Evolutionary conservation across 2,888 invertebrate species (phyloP), one percentile per base, ranked within the genome.

Genomic region (Dione vanillae): DNA sequence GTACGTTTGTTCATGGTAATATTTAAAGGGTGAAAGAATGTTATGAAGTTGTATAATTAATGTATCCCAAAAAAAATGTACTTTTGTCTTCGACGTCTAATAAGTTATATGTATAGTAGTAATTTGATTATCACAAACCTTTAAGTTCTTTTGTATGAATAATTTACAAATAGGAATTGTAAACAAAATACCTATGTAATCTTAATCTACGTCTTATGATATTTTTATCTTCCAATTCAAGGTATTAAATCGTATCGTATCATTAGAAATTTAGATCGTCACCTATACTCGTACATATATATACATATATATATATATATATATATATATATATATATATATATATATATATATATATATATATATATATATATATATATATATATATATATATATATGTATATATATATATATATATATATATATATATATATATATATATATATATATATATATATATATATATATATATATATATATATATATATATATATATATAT

Each of bases 161-260:
- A 49, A 8, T 49, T 16, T 49, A 19, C 10, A 19, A 35, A 8
- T n/a, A 8, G 20, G 14, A 0, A 40, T 43, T 20, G 19, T 43
- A 43, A 59, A 10, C 20, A 59, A 59, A 27, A 27, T 10, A 20
- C 43, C 20, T 27, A n/a, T n/a, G n/a, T n/a, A 27, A 59, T 59
- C 27, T 41, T 43, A 43, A 59, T 59, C 59, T 43, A 19, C 43
- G n/a, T 41, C 20, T 43, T 43, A 59, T 43, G 41, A 11, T 52
- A 27, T 41, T 41, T 11, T 56, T 59, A 59, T 59, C 41, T 59
- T 41, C 20, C 14, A 19, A 59, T 59, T 41, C 41, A 19, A 16
- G 56, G 16, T 40, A 41, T 59, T 43, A 20, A 59, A 20, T 59
- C n/a, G 41, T 41, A 20, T 59, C 41, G 40, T n/a, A 37, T 12